Evolutionary conservation across 2,888 invertebrate genomes (phyloP), one percentile per base, ranked within the genome.

Genomic region (Drosophila mulleri): DNA sequence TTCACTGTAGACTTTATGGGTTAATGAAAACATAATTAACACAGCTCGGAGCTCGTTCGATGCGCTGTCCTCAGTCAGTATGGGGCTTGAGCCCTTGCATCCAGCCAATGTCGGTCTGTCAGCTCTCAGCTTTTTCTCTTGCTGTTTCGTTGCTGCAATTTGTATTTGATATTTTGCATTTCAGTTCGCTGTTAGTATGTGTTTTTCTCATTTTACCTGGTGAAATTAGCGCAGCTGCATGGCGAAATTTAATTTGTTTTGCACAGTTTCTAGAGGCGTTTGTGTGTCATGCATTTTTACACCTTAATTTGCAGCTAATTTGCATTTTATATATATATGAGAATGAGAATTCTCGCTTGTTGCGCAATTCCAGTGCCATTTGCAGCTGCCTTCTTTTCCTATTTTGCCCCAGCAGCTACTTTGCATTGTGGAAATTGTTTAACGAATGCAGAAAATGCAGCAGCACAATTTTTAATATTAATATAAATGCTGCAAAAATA

Each of bases 251-350:
- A 87, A 88, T 61, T 88, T 86, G 82, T 80, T 83, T 77, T 80
- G 63, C 77, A 73, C 81, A 78, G 75, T 82, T 79, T 70, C 79
- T 62, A 68, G 81, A 84, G 86, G 78, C 77, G 81, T 86, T 79
- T 80, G 79, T 83, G 75, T 82, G 84, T 81, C 84, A 79, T 88
- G 83, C 79, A 84, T 84, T 83, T 81, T 88, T 84, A 74, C 87
- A 88, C 84, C 89, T 88, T 81, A 84, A 83, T 88, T 81, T 84
- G 86, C 66, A 69, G 89, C 82, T 83, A 86, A 84, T 84, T 88
- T 88, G 79, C 82, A 84, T 83, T 73, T 74, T 82, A 78, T 76
- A 75, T 82, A 59, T 23, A 2, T 23, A 23, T 23, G 20, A n/a
- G n/a, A n/a, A 59, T 58, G 71, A 67, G 48, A 37, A 66, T 75